Percentiles rank a stretch among this genome's conserved stretches.
phyloP scores from a whole-genome alignment of 2,888 invertebrate species.

The Carpatolechia fugitivella region DNA sequence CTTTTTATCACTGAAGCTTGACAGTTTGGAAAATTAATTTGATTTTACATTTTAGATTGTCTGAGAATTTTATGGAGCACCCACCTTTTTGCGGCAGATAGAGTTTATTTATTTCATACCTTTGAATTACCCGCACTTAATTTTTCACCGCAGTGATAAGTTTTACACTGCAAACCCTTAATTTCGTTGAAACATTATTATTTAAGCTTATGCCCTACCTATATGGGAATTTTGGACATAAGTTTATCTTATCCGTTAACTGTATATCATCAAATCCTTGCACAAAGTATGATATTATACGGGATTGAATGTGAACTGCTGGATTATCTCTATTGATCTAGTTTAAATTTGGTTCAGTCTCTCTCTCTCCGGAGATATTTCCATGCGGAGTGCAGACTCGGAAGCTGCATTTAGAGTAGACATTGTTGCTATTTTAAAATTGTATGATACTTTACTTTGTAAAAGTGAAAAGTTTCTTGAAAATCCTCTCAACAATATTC shows the following conservation, averaged over 20 bases:
- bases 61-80: constrained; percentile 15
- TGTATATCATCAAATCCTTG: not conserved
- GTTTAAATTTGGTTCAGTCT: constrained; percentile 56
- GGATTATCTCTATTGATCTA: constrained; percentile 65
- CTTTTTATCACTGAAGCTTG: constrained; percentile 41
- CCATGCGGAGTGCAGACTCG: constrained; percentile 25
- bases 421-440: constrained; percentile 5
- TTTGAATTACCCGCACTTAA: too few relatives aligned
- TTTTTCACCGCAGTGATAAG: too few relatives aligned
- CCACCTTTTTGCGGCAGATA: constrained; percentile 2
- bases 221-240: too few relatives aligned
- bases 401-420: constrained; percentile 17
- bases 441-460: constrained; percentile 2
- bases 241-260: not conserved
- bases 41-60: constrained; percentile 29
- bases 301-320: constrained; percentile 41
- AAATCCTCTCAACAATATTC: not conserved
- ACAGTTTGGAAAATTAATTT: constrained; percentile 36
- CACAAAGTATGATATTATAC: not conserved
- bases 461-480: not conserved
- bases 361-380: constrained; percentile 25
- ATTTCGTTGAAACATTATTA: too few relatives aligned
- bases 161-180: too few relatives aligned
- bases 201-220: too few relatives aligned
- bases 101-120: not conserved